These are phyloP conservation scores for Lasioglossum marginatum DNA, from an alignment of 2,888 invertebrate species.

Conservation along the genomic window DNA sequence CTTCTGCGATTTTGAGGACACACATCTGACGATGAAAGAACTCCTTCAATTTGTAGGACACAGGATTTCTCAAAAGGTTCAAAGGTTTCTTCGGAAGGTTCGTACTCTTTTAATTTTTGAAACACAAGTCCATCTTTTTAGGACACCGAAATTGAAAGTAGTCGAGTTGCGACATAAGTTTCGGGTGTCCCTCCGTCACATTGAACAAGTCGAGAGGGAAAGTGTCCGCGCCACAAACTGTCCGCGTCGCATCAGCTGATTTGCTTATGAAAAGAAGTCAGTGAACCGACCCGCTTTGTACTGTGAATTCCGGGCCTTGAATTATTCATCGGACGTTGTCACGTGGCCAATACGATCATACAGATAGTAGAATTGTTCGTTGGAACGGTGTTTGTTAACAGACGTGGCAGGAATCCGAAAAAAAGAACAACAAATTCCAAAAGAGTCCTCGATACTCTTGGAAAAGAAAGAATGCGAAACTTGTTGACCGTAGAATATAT, in stretches of 20 bases:
- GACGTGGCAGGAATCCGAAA: not conserved
- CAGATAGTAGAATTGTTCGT: not conserved
- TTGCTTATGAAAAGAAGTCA: slow-evolving; percentile 59
- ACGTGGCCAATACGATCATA: slow-evolving; percentile 24
- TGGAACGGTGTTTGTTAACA: slow-evolving; percentile 22
- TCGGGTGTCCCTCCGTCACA: not conserved
- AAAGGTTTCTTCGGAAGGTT: too few relatives aligned
- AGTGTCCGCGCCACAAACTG: slow-evolving; percentile 33
- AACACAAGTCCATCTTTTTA: not conserved
- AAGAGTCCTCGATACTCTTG: not conserved
- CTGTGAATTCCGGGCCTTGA: slow-evolving; percentile 43
- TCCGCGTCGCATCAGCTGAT: slow-evolving; percentile 44
- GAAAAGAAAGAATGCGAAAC: not conserved
- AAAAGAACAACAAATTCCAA: not conserved
- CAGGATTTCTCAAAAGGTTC: too few relatives aligned
- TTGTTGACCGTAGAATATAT: not conserved
- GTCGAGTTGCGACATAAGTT: not conserved
- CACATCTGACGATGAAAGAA: not conserved
- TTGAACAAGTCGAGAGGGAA: slow-evolving; percentile 40
- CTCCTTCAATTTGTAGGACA: not conserved
- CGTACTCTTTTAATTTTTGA: not conserved
- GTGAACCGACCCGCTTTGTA: slow-evolving; percentile 46
- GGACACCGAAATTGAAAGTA: not conserved
- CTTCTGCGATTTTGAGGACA: not conserved
- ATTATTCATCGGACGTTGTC: slow-evolving; percentile 54